Evolutionary conservation across 2,888 invertebrate species (phyloP).

Genomic region (Chrysolina americana): DNA sequence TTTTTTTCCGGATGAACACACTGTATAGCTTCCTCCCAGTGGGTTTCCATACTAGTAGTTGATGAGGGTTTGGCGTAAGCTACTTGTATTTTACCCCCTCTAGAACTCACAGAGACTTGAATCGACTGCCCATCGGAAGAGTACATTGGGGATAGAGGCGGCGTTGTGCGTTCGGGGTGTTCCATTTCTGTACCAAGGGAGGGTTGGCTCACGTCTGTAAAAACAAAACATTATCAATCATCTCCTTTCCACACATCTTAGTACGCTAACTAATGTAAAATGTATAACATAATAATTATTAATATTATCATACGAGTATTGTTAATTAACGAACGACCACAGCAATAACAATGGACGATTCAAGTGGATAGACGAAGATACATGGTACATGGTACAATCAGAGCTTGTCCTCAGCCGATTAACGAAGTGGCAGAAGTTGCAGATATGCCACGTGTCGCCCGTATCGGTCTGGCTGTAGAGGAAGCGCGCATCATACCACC

Average conservation of each 20-base stretch:
- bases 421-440: too few species aligned
- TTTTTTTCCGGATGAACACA: slow-evolving; percentile 63
- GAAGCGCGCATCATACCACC: too few species aligned
- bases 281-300: too few species aligned
- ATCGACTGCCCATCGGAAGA: slow-evolving; percentile 73
- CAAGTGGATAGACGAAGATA: too few species aligned
- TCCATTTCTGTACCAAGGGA: slow-evolving; percentile 81
- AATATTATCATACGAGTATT: too few species aligned
- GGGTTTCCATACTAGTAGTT: slow-evolving; percentile 75
- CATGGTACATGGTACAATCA: too few species aligned
- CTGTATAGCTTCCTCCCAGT: slow-evolving; percentile 79
- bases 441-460: too few species aligned
- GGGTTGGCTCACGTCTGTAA: slow-evolving; percentile 82
- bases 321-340: too few species aligned
- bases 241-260: slow-evolving; percentile 3
- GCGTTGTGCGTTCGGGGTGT: slow-evolving; percentile 72
- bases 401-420: too few species aligned
- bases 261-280: neutral
- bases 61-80: slow-evolving; percentile 67
- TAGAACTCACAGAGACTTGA: slow-evolving; percentile 67
- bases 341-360: too few species aligned
- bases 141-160: slow-evolving; percentile 77
- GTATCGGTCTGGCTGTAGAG: too few species aligned
- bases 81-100: slow-evolving; percentile 67
- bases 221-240: slow-evolving; percentile 28